These are phyloP conservation scores for Dynastes grantii DNA, from an alignment of 2,888 invertebrate species.

Conservation along the genomic window DNA sequence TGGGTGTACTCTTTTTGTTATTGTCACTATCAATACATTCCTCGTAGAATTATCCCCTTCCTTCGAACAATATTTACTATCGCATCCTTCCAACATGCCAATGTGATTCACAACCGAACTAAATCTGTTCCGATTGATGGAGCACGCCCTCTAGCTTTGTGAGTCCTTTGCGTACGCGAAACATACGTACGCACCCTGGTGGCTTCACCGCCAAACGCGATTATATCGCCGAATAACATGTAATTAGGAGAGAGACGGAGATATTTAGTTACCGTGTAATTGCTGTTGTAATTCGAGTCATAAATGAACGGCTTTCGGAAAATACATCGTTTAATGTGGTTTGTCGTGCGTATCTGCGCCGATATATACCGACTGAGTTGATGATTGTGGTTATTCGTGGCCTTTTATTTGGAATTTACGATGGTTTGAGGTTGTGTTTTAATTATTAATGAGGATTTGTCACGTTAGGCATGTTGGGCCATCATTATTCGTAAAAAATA, in stretches of 20 bases:
- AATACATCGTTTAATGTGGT: not conserved
- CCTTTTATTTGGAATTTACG: too few relatives aligned
- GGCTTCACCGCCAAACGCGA: not conserved
- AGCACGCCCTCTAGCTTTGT: not conserved
- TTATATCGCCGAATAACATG: constrained; percentile 20
- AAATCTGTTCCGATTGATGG: not conserved
- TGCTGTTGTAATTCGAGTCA: constrained; percentile 16
- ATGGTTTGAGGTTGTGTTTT: too few relatives aligned
- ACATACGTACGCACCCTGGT: not conserved
- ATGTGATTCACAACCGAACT: not conserved
- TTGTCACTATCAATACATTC: too few relatives aligned
- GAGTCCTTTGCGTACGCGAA: not conserved
- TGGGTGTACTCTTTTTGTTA: too few relatives aligned
- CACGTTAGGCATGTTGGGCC: too few relatives aligned
- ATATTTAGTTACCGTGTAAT: constrained; percentile 34
- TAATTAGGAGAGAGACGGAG: constrained; percentile 2
- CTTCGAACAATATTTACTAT: too few relatives aligned
- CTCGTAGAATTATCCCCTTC: too few relatives aligned
- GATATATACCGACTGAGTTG: too few relatives aligned
- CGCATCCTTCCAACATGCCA: too few relatives aligned
- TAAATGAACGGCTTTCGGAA: constrained; percentile 20
- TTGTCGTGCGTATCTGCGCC: not conserved
- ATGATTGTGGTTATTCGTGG: too few relatives aligned
- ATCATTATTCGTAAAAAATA: too few relatives aligned
- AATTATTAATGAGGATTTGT: too few relatives aligned